Evolutionary conservation across 2,888 invertebrate species (phyloP), one percentile per base, ranked within the genome.

Genomic region (Melikaiella ostensackeni): DNA sequence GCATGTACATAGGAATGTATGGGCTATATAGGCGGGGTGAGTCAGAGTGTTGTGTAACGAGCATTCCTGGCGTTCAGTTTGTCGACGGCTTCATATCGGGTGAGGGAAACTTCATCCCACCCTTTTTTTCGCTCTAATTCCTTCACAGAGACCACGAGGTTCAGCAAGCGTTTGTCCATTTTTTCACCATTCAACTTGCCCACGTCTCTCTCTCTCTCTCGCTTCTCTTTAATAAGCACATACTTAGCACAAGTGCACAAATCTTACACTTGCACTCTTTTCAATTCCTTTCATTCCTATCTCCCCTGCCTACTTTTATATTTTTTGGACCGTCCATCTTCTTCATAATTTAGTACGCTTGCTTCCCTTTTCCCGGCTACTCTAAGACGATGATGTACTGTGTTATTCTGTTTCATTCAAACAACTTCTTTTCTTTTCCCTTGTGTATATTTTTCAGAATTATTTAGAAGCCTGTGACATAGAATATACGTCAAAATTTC

Each of bases 1-100:
- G 42, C 38, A 24, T 46, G 42, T 66, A 42, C 42, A 66, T 38
- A 66, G 7, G 7, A 42, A 66, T 66, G 35, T 35, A 42, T 24
- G 24, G 55, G 55, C 21, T 55, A 42, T 66, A 33, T 24, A 66
- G 24, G 21, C 2, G 21, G 38, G 38, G 38, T 38, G 63, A 63
- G 35, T 63, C 21, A 24, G 21, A 63, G 21, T 46, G 42, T 42
- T 6, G 13, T 66, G 64, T 66, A 66, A 66, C 64, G 64, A 66
- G 64, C 64, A 42, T 66, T 66, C 16, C 27, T 46, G 38, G 9
- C 63, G n/a, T 38, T 63, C 33, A 63, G 63, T 63, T 42, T 66
- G 64, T 66, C 42, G 64, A 46, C 64, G 27, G 38, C 19, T 66
- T 66, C 27, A 66, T 66, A 42, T 63, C 63, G n/a, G n/a, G n/a